Percentiles rank a stretch among this genome's conserved stretches.
phyloP scores from a whole-genome alignment of 2,888 invertebrate species.

The Apotomis capreana region DNA sequence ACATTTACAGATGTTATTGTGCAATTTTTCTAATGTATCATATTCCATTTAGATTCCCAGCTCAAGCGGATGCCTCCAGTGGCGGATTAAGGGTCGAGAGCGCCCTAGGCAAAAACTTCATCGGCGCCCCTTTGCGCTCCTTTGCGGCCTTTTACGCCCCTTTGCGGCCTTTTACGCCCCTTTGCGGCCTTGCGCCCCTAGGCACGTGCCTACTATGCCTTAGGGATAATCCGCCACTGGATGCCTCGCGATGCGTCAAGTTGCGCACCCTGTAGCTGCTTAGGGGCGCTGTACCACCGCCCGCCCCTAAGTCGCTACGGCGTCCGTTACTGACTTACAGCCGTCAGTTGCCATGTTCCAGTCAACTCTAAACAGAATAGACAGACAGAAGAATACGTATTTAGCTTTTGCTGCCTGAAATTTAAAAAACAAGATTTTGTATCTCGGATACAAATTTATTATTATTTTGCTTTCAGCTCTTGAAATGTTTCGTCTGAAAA shows the following conservation, averaged over 20 bases:
- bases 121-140: too few species aligned
- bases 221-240: too few species aligned
- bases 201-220: too few species aligned
- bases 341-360: slow-evolving; percentile 45
- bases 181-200: too few species aligned
- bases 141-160: too few species aligned
- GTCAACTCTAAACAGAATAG: neutral
- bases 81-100: too few species aligned
- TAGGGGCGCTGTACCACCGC: slow-evolving; percentile 70
- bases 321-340: slow-evolving; percentile 61
- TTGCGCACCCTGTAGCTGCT: slow-evolving; percentile 81
- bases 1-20: too few species aligned
- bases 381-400: neutral
- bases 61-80: neutral
- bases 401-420: neutral
- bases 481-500: slow-evolving; percentile 97
- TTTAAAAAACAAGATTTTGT: too few species aligned
- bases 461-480: slow-evolving; percentile 79
- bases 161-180: too few species aligned
- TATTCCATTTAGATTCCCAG: neutral
- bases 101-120: too few species aligned
- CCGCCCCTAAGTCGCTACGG: slow-evolving; percentile 76
- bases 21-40: neutral
- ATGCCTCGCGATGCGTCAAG: slow-evolving; percentile 49
- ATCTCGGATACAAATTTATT: neutral